These are phyloP conservation scores for Glareola pratincola DNA, from an alignment of 2,113 vertebrate species.

Conservation along the genomic window DNA sequence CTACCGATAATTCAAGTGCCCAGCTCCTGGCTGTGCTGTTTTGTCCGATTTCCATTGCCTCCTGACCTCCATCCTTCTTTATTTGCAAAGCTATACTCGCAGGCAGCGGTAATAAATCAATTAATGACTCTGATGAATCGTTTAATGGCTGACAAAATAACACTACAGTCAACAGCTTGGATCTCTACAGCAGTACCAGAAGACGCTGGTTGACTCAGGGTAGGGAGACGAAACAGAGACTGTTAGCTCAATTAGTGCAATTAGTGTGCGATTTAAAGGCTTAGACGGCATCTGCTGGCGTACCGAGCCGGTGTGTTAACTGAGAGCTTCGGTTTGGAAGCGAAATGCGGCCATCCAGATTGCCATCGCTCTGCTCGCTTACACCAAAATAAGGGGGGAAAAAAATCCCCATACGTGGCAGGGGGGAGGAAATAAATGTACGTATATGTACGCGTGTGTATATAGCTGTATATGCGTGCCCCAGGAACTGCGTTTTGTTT, in stretches of 20 bases:
- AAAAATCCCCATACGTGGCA: not conserved
- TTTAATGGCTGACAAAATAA: conserved; percentile 85
- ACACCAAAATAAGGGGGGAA: not conserved
- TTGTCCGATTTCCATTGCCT: conserved; percentile 71
- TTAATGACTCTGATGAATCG: conserved; percentile 84
- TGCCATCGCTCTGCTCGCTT: not conserved
- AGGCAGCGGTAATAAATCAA: conserved; percentile 85
- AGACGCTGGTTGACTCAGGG: conserved; percentile 79
- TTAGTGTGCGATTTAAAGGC: conserved; percentile 81
- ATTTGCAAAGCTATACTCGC: conserved; percentile 79
- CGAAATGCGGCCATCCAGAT: not conserved
- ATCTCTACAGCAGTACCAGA: conserved; percentile 80
- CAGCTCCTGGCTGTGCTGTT: conserved; percentile 58
- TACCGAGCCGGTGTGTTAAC: conserved; percentile 51
- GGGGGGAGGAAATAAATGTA: not conserved
- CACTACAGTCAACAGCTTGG: conserved; percentile 83
- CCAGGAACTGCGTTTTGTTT: not conserved
- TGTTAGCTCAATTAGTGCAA: conserved; percentile 82
- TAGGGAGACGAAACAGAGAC: conserved; percentile 78
- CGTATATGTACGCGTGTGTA: not conserved
- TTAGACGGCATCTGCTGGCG: conserved; percentile 78
- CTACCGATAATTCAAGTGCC: conserved; percentile 38
- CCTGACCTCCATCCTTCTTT: conserved; percentile 81
- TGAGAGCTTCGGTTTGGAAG: conserved; percentile 27
- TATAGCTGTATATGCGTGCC: not conserved